These are phyloP conservation scores for Gambusia yucatana DNA, from an alignment of 2,797 vertebrate species.

Conservation along the genomic window DNA sequence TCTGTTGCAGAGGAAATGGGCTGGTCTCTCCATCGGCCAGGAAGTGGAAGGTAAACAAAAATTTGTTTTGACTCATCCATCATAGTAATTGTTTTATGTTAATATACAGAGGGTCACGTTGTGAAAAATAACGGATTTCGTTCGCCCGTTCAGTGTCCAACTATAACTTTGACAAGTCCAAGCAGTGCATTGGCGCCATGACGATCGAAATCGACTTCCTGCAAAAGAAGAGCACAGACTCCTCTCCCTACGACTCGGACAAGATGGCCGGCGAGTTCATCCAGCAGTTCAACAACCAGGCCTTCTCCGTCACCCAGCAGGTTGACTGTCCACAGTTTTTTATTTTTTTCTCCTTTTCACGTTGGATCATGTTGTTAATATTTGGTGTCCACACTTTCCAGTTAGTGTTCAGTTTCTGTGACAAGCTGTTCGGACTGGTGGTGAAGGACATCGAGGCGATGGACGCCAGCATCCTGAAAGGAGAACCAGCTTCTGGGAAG, in stretches of 20 bases:
- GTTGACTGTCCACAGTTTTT: slow-evolving; percentile 62
- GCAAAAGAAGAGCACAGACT: slow-evolving; percentile 95
- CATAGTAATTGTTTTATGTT: neutral
- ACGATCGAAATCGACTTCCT: slow-evolving; percentile 97
- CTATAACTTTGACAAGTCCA: slow-evolving; percentile 94
- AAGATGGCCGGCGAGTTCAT: slow-evolving; percentile 97
- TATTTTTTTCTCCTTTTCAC: neutral
- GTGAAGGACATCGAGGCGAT: slow-evolving; percentile 96
- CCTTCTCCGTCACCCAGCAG: slow-evolving; percentile 93
- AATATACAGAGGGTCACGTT: neutral
- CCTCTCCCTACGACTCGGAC: slow-evolving; percentile 94
- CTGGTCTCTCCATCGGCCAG: slow-evolving; percentile 95
- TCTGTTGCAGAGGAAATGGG: slow-evolving; percentile 92
- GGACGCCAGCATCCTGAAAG: slow-evolving; percentile 95
- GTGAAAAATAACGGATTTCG: neutral
- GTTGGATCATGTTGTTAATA: neutral
- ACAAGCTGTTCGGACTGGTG: slow-evolving; percentile 92
- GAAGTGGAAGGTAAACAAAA: slow-evolving; percentile 90
- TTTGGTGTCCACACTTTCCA: slow-evolving; percentile 50
- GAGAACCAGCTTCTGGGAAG: slow-evolving; percentile 86
- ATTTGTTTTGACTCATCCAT: neutral
- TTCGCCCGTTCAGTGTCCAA: slow-evolving; percentile 80
- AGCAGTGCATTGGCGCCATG: slow-evolving; percentile 94
- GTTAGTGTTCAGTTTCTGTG: slow-evolving; percentile 95
- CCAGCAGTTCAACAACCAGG: slow-evolving; percentile 96